Percentiles rank a stretch among this genome's conserved stretches.
Evolutionary conservation across 1,140 invertebrate genomes (phyloP).

Genomic region (Platyscapa corneri): DNA sequence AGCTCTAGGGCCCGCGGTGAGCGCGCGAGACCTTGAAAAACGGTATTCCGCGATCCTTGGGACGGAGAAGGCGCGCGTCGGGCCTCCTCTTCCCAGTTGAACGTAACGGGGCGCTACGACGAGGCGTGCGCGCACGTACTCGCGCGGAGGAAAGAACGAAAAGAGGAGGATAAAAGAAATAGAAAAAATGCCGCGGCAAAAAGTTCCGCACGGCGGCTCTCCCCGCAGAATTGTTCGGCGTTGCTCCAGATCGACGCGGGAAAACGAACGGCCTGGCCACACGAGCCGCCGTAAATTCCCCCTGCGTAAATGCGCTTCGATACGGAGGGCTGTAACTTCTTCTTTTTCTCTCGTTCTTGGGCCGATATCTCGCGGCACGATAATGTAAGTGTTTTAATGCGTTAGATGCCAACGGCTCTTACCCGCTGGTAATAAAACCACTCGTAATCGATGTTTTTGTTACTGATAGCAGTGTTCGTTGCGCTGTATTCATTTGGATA

Average conservation of each 20-base stretch:
- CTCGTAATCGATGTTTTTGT: not conserved
- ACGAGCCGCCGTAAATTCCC: not conserved
- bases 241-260: constrained; percentile 14
- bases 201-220: constrained; percentile 12
- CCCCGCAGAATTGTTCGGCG: not conserved
- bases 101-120: constrained; percentile 44
- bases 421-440: not conserved
- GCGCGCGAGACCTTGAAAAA: constrained; percentile 51
- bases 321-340: no score
- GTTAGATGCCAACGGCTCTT: not conserved
- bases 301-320: no score
- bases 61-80: constrained; percentile 24
- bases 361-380: not conserved
- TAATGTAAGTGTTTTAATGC: constrained; percentile 6
- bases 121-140: constrained; percentile 15
- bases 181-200: not conserved
- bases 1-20: constrained; percentile 1
- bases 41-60: constrained; percentile 52
- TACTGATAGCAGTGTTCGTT: not conserved
- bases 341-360: no score
- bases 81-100: constrained; percentile 29
- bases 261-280: not conserved
- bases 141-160: not conserved
- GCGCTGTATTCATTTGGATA: not conserved
- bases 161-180: not conserved